Base-by-base conservation (phyloP, 2,797 vertebrate species). In the Orientallactaga sibirica region DNA sequence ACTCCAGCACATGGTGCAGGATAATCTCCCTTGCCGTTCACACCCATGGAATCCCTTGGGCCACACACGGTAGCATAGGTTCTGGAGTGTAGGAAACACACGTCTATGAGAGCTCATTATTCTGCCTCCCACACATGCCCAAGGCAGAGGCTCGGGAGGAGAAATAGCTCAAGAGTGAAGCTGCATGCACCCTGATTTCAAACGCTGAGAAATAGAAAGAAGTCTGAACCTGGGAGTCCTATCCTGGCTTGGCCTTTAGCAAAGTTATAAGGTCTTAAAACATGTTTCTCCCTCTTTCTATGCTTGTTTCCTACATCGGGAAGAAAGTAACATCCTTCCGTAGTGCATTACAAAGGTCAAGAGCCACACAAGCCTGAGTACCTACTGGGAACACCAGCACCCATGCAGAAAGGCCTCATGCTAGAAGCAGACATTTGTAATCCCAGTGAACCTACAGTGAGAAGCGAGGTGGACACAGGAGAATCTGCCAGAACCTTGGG, bases 151-250 rank as follows among this genome's bases (percentile, higher is more conserved):
- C 62, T 67, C 19, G 2, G 70, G 27, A 78, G 37, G 4, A 29
- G 22, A 78, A 78, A 89, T 64, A 64, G n/a, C 58, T 86, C 6
- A 78, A 80, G 73, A 88, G 55, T 9, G 25, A 87, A 92, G 24
- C 22, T 67, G 5, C 11, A n/a, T 70, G 89, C 16, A 58, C 24
- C 48, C 88, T 71, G 29, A 85, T 43, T 88, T 58, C 55, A 94
- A 85, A 92, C 67, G 37, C 41, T 43, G 24, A 75, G 41, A 25
- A 62, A 27, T 24, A 19, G 41, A 68, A 58, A 85, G 85, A 68
- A 52, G 5, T 62, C 20, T 27, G 48, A 89, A 64, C 29, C 75
- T 29, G 55, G 29, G 22, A 74, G 70, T 81, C 18, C 41, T 41
- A 66, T 37, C 14, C 86, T 41, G 90, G 41, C 10, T 75, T 91